Percentiles rank a stretch among this genome's conserved stretches.
These are phyloP conservation scores for Manis crassicaudata DNA, from an alignment of 2,797 vertebrate species.

Conservation along the genomic window DNA sequence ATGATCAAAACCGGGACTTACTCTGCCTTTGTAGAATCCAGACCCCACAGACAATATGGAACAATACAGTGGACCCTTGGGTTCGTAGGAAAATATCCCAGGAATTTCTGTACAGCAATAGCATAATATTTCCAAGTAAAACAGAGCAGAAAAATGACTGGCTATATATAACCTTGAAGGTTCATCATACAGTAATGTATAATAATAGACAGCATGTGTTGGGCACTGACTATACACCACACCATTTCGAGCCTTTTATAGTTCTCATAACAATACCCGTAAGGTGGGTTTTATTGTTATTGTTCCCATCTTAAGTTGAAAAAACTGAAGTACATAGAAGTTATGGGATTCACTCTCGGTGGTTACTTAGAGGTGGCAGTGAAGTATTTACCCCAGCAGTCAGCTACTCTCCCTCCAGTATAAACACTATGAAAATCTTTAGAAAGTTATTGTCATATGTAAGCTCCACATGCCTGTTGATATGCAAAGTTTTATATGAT, in stretches of 20 bases:
- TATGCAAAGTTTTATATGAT: background rate
- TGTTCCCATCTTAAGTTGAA: background rate
- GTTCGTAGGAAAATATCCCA: background rate
- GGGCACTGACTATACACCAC: background rate
- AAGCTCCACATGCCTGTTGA: background rate
- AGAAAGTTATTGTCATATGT: background rate
- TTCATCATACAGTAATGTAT: background rate
- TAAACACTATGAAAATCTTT: background rate
- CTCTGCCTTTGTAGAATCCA: background rate
- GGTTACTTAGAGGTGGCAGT: background rate
- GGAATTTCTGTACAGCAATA: background rate
- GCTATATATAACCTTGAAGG: background rate
- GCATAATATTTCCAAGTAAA: background rate
- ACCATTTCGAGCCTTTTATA: background rate
- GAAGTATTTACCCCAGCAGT: background rate
- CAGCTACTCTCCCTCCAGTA: background rate
- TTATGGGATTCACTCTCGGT: background rate
- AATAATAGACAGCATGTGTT: background rate
- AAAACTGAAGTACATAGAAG: background rate
- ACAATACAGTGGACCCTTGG: background rate
- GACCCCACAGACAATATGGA: background rate
- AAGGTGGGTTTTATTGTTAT: background rate
- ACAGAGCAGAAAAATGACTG: background rate
- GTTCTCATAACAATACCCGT: background rate
- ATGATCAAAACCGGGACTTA: background rate